Conservation (phyloP, 2,113 vertebrate species). For the Perognathus longimembris region DNA sequence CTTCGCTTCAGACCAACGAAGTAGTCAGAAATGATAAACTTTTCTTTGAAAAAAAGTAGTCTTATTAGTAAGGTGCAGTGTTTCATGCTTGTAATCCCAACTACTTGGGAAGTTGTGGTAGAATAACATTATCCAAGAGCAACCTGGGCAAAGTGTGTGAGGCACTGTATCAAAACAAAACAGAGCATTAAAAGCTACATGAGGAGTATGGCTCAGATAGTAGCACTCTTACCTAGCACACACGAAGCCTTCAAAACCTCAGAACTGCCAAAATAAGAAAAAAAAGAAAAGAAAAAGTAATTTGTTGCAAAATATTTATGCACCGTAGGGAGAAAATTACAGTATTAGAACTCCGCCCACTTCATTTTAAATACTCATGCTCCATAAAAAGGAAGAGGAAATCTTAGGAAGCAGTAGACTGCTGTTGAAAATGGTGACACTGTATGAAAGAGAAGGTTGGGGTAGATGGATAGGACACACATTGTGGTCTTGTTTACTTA, state of each 20-base stretch:
- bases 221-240: too few species aligned
- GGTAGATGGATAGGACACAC: not conserved
- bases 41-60: slow-evolving; percentile 25
- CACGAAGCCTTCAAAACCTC: too few species aligned
- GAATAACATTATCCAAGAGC: too few species aligned
- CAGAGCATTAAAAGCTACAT: too few species aligned
- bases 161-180: too few species aligned
- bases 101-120: too few species aligned
- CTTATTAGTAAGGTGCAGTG: not conserved
- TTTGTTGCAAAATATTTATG: slow-evolving; percentile 7
- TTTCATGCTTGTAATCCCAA: too few species aligned
- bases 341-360: not conserved
- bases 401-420: not conserved
- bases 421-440: not conserved
- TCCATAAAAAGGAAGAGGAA: not conserved
- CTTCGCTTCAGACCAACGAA: slow-evolving; percentile 15
- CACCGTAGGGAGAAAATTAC: not conserved
- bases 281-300: too few species aligned
- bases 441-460: not conserved
- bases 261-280: too few species aligned
- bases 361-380: slow-evolving; percentile 1
- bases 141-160: too few species aligned
- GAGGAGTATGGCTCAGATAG: too few species aligned
- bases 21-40: slow-evolving; percentile 17
- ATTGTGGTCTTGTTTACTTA: not conserved